A percentile compares a stretch with the other conserved stretches of the same genome.
phyloP scores from a whole-genome alignment of 2,888 invertebrate species.

The Macaria notata region DNA sequence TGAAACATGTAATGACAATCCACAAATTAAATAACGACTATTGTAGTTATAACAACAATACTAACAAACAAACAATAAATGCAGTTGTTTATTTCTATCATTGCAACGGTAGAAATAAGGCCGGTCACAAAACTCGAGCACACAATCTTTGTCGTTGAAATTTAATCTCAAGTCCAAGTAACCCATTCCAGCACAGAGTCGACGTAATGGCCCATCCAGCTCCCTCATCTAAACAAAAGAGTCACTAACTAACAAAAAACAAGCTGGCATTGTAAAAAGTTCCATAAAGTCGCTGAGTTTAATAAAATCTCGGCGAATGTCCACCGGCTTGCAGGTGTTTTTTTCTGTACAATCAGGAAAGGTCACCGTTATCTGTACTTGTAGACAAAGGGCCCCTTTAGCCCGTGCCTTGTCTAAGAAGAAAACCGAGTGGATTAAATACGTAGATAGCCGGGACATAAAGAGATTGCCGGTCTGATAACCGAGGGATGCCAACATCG shows the following conservation, averaged over 20 bases:
- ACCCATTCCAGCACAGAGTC: background rate
- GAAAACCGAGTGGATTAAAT: constrained; percentile 23
- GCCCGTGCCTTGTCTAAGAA: constrained; percentile 15
- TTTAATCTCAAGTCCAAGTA: too few species aligned
- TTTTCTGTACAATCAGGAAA: constrained; percentile 18
- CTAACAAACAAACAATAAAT: too few species aligned
- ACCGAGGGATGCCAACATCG: constrained; percentile 12
- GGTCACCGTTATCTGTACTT: constrained; percentile 17
- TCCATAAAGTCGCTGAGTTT: constrained; percentile 13
- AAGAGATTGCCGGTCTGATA: constrained; percentile 20
- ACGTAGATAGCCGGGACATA: constrained; percentile 19
- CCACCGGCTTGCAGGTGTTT: constrained; percentile 16
- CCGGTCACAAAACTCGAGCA: too few species aligned
- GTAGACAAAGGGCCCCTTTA: constrained; percentile 13
- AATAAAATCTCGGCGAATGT: constrained; percentile 16
- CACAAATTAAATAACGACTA: too few species aligned
- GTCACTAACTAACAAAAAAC: constrained; percentile 13
- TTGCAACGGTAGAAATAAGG: too few species aligned
- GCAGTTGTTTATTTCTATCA: too few species aligned
- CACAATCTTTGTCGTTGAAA: too few species aligned
- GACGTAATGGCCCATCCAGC: constrained; percentile 3
- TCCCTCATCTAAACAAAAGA: constrained; percentile 12
- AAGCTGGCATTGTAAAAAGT: constrained; percentile 10
- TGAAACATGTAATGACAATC: too few species aligned
- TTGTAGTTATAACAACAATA: too few species aligned